Evolutionary conservation across 2,888 invertebrate species (phyloP).

Genomic region (Nesidiocoris tenuis): DNA sequence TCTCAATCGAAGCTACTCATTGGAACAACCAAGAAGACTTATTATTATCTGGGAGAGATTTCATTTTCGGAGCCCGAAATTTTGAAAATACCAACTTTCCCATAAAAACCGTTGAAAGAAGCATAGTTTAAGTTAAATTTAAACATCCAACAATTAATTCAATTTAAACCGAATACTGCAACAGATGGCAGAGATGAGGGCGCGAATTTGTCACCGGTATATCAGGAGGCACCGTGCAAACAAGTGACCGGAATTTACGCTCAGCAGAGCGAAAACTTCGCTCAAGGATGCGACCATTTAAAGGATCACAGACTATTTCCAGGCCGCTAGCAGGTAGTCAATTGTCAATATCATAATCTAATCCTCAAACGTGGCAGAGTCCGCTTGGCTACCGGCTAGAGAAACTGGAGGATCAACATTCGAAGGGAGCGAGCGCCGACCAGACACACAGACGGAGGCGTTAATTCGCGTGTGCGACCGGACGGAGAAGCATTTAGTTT

Average conservation of each 20-base stretch:
- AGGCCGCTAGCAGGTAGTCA: constrained; percentile 7
- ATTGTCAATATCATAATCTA: constrained; percentile 28
- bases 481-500: constrained; percentile 25
- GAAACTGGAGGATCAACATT: constrained; percentile 36
- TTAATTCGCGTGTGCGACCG: background rate
- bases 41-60: no score
- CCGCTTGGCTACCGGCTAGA: constrained; percentile 7
- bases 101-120: no score
- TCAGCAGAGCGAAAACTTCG: constrained; percentile 16
- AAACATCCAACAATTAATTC: no score
- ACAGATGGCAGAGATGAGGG: no score
- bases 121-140: no score
- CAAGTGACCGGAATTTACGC: background rate
- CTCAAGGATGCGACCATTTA: background rate
- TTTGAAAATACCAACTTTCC: no score
- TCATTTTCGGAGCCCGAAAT: no score
- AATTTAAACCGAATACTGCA: no score
- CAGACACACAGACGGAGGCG: background rate
- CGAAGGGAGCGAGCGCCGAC: constrained; percentile 6
- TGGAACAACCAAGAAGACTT: no score
- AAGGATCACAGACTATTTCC: constrained; percentile 10
- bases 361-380: constrained; percentile 16
- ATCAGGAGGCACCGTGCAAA: no score
- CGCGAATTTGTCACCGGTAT: no score
- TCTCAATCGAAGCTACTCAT: background rate